Base-by-base conservation (phyloP, 2,888 invertebrate species). In the Unio pictorum region DNA sequence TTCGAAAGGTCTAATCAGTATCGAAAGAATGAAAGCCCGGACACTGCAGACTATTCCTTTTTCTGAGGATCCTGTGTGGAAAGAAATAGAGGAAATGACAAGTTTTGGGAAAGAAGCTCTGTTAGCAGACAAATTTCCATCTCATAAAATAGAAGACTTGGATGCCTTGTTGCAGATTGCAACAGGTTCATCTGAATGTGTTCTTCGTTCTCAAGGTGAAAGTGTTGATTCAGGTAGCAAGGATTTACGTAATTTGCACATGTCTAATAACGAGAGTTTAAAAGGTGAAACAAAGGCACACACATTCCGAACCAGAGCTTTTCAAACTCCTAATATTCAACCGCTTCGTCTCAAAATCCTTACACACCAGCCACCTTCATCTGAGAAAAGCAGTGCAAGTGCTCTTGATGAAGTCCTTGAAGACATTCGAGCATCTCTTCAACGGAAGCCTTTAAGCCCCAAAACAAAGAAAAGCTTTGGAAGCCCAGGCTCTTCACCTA, bases 11-110 rank as follows among this genome's bases (percentile, higher is more conserved):
- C 74, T 82, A 45, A 81, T 86, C 11, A 86, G 86, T 67, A 85
- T 85, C 55, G 86, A 86, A 64, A 75, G 86, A 64, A 85, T 86
- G 28, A 85, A 82, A 65, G 84, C 86, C 15, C 74, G 86, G 57
- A 86, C 86, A 6, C 68, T 86, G 65, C 84, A 87, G 67, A 86
- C 87, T n/a, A 85, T 86, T 30, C 87, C 86, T 4, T 84, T 86
- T 69, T 84, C 85, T 15, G 86, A 87, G 62, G 87, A 87, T 61
- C 87, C 86, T 7, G 82, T 87, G 45, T 87, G 87, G 87, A 86
- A 85, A 69, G 84, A 86, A 71, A 85, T 87, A 17, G 86, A 85
- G 64, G 83, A 82, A 64, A 81, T 87, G 75, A 84, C 85, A 11
- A 81, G 76, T n/a, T 85, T 85, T 70, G 84, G 85, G 28, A 75